A percentile compares a stretch with the other conserved stretches of the same genome.
phyloP scores from a whole-genome alignment of 2,797 vertebrate genomes.

The Spheniscus humboldti region DNA sequence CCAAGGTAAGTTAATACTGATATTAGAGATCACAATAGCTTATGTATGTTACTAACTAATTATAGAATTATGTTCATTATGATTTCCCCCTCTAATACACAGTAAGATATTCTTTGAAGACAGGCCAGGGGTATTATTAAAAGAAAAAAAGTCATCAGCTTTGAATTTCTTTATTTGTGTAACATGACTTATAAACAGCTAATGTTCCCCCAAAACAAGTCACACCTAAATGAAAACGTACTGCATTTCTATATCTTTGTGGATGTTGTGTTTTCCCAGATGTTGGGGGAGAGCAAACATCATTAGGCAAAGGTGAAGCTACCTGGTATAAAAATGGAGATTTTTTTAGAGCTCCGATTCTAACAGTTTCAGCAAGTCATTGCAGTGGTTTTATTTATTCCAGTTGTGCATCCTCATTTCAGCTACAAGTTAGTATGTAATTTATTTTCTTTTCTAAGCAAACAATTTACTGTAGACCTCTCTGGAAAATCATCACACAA shows the following conservation, averaged over 20 bases:
- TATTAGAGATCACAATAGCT: not conserved
- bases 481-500: not conserved
- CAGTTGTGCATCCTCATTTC: not conserved
- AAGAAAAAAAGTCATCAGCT: not conserved
- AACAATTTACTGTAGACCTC: not conserved
- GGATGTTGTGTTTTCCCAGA: not conserved
- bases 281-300: not conserved
- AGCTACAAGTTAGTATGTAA: not conserved
- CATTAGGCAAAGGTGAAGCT: not conserved
- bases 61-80: not conserved
- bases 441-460: not conserved
- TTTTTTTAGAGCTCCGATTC: not conserved
- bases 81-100: not conserved
- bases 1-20: constrained; percentile 72
- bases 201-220: not conserved
- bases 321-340: not conserved
- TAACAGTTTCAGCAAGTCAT: not conserved
- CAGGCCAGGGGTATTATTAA: not conserved
- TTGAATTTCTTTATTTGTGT: not conserved
- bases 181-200: not conserved
- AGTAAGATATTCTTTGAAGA: not conserved
- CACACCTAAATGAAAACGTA: not conserved
- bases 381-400: not conserved
- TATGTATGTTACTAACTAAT: not conserved
- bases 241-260: not conserved